Base-by-base conservation (phyloP, 2,113 vertebrate species). In the Sinocyclocheilus anshuiensis region DNA sequence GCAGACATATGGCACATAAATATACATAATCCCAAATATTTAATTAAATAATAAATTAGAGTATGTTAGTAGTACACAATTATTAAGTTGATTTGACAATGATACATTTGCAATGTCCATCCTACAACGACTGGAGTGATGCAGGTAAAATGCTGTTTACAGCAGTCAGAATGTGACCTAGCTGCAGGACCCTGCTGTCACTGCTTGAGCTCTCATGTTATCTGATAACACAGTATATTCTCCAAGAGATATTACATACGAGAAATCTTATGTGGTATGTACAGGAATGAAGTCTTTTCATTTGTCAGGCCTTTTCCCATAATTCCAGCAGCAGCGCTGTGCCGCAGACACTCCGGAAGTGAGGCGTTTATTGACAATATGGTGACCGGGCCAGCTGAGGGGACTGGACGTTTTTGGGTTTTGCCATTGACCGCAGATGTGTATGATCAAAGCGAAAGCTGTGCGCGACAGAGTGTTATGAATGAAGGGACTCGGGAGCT, bases 351-450 rank as follows among this genome's bases (percentile, higher is more conserved):
- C 90, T 87, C 95, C 95, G 96, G 96, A 97, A 97, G 95, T 95
- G 86, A 90, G 94, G 86, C 91, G 86, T 96, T 95, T 97, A 96
- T 97, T 96, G 96, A 96, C 96, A 96, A 96, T 88, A 96, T 96
- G 96, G 96, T 93, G 77, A 92, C 91, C 82, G 89, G 91, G 39
- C 93, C 91, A 87, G 90, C 88, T 87, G 87, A 89, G 89, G 91
- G 90, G 92, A 94, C 90, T 93, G 90, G 89, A 61, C 83, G 90
- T 86, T 89, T 90, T 77, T 91, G 26, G 33, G 45, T 90, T 92
- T 89, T 94, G 92, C 92, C 92, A 92, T 92, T 85, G 6, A 83
- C 45, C 1, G 69, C 18, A 76, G 74, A 53, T 55, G 33, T 26
- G 22, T 29, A 26, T 12, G 33, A 9, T n/a, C n/a, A n/a, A n/a